phyloP scores from a whole-genome alignment of 2,797 vertebrate species.

The Tokudaia muenninki region DNA sequence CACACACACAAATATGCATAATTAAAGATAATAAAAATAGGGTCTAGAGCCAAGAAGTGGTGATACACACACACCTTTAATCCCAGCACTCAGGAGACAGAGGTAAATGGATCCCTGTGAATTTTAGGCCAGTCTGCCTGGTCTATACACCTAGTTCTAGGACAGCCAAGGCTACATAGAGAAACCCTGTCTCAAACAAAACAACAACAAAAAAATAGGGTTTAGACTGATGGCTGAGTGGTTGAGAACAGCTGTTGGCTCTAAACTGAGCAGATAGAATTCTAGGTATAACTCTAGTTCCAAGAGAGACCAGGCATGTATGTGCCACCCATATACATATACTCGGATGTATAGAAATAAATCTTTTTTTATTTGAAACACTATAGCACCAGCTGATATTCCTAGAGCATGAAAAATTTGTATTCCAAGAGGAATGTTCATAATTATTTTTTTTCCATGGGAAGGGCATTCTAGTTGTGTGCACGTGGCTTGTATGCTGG shows the following conservation, averaged over 20 bases:
- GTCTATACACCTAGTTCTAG: neutral
- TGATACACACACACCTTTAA: neutral
- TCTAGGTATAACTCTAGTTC: neutral
- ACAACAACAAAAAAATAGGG: no score
- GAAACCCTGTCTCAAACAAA: neutral
- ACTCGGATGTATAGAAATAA: neutral
- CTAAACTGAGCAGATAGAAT: neutral
- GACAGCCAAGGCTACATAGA: neutral
- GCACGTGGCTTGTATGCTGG: neutral
- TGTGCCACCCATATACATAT: neutral
- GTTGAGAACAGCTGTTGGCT: neutral
- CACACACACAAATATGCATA: neutral
- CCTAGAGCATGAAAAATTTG: neutral
- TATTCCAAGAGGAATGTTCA: neutral
- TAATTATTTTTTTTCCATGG: slow-evolving; percentile 43
- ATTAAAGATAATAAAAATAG: neutral
- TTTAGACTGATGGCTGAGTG: neutral
- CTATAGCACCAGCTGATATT: neutral
- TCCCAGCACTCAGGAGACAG: neutral
- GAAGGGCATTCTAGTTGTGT: neutral
- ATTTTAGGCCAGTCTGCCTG: neutral
- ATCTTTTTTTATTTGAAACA: neutral
- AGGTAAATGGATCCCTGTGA: neutral
- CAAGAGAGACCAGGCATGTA: neutral
- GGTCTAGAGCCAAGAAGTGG: neutral